Conservation (phyloP, 2,113 vertebrate genomes). For the Anhinga anhinga region DNA sequence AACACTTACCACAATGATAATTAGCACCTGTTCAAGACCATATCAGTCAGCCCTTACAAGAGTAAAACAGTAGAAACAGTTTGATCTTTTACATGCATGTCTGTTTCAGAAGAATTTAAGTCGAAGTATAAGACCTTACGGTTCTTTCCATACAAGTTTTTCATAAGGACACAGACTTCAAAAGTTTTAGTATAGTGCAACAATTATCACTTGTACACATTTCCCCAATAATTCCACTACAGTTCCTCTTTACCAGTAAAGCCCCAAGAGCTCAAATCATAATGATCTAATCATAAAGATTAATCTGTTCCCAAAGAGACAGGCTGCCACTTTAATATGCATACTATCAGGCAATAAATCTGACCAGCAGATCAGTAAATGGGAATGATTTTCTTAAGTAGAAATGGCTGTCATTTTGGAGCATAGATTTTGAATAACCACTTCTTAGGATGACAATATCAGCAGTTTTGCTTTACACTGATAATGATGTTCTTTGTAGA, state of each 20-base stretch:
- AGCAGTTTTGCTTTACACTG: background rate
- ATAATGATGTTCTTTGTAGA: background rate
- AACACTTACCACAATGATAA: background rate
- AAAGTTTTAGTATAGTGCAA: background rate
- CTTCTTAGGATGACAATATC: background rate
- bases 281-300: background rate
- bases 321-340: background rate
- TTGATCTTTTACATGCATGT: background rate
- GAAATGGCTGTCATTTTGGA: background rate
- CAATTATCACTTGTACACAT: accelerated
- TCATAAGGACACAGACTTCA: background rate
- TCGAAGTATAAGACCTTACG: background rate
- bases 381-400: background rate
- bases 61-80: background rate
- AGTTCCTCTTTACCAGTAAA: background rate
- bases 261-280: background rate
- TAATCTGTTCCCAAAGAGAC: background rate
- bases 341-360: background rate
- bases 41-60: background rate
- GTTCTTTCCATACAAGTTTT: background rate
- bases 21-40: background rate
- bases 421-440: background rate
- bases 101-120: background rate
- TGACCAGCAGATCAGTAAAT: background rate
- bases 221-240: background rate